Conservation (phyloP, 2,888 invertebrate genomes). For the Hololepta plana region DNA sequence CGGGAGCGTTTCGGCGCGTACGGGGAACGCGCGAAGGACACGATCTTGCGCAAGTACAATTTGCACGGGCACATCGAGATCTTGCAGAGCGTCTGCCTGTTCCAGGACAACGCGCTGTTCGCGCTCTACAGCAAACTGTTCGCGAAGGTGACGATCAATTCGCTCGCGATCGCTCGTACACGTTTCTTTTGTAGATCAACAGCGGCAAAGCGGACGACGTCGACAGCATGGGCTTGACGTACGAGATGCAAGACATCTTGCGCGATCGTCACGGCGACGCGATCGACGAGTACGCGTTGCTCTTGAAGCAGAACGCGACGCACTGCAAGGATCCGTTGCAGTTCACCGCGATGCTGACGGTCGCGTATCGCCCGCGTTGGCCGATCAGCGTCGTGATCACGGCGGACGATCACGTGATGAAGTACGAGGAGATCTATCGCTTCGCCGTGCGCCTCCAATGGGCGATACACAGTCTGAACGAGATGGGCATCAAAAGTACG, state of each 20-base stretch:
- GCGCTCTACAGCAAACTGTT: conserved; percentile 22
- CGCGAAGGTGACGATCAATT: conserved; percentile 14
- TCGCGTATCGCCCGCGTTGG: conserved; percentile 19
- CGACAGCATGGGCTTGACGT: conserved; percentile 21
- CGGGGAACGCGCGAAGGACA: conserved; percentile 21
- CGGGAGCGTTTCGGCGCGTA: conserved; percentile 20
- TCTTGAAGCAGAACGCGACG: conserved; percentile 22
- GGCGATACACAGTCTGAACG: conserved; percentile 22
- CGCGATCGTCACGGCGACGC: conserved; percentile 20
- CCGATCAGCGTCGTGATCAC: conserved; percentile 23
- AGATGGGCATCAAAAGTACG: conserved; percentile 19
- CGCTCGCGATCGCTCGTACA: not conserved
- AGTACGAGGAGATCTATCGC: conserved; percentile 21
- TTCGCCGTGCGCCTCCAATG: conserved; percentile 24
- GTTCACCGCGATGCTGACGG: conserved; percentile 1
- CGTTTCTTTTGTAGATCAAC: not conserved
- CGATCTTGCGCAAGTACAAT: conserved; percentile 19
- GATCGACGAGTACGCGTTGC: conserved; percentile 21
- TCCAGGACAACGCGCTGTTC: conserved; percentile 22
- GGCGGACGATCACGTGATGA: conserved; percentile 15
- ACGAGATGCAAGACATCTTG: conserved; percentile 22
- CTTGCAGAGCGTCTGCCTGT: conserved; percentile 21
- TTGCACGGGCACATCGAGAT: conserved; percentile 21
- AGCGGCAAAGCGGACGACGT: too few relatives aligned
- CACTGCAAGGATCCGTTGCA: conserved; percentile 16